A percentile compares a stretch with the other conserved stretches of the same genome.
Conservation (phyloP, 2,113 vertebrate genomes). For the Muntiacus reevesi region DNA sequence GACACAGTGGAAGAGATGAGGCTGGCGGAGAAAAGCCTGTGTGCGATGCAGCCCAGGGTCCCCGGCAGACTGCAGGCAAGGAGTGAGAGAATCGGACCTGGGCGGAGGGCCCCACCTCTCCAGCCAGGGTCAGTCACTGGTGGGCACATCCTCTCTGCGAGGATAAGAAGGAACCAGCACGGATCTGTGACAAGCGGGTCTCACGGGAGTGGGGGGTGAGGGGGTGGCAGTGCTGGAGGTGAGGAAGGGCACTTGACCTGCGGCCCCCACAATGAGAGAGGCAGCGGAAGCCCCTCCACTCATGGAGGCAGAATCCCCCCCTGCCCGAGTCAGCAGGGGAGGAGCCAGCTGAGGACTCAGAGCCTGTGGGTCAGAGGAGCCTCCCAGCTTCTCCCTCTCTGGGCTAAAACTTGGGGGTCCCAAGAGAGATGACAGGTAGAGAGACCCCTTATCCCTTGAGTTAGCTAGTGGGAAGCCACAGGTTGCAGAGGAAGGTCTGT, state of each 20-base stretch:
- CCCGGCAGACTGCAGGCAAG: accelerated
- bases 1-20: not conserved
- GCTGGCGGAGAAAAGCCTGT: accelerated
- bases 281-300: no score
- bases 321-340: not conserved
- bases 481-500: not conserved
- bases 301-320: not conserved
- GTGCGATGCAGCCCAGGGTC: no score
- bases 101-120: no score
- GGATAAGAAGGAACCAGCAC: not conserved
- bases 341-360: not conserved
- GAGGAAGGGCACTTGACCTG: not conserved
- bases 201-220: no score
- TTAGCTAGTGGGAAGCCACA: not conserved
- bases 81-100: not conserved
- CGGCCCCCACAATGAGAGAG: accelerated
- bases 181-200: not conserved
- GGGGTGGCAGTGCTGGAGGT: not conserved
- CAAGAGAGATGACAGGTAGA: not conserved
- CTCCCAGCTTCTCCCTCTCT: not conserved
- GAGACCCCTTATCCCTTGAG: not conserved
- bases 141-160: not conserved
- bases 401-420: not conserved
- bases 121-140: not conserved
- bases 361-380: not conserved